Percentiles rank a stretch among this genome's conserved stretches.
Evolutionary conservation across 2,797 vertebrate genomes (phyloP).

Genomic region (Eulemur coronatus): DNA sequence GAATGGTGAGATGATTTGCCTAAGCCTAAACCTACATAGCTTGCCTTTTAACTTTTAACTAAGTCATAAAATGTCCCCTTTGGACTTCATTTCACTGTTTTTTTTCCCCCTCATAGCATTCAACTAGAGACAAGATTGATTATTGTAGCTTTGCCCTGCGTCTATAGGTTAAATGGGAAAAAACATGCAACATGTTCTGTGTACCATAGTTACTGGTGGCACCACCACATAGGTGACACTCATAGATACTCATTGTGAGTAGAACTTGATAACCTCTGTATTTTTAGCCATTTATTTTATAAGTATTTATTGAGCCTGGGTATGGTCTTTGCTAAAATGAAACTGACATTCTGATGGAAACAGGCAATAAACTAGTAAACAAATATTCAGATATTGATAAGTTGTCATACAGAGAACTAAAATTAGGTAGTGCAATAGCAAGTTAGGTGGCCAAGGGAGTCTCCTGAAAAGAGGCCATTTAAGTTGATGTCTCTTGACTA

Average conservation of each 20-base stretch:
- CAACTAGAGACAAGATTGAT: not conserved
- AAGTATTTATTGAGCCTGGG: not conserved
- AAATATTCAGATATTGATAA: not conserved
- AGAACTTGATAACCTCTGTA: not conserved
- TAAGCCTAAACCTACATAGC: not conserved
- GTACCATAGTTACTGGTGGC: not conserved
- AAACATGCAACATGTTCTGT: not conserved
- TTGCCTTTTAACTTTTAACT: not conserved
- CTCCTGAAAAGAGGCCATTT: not conserved
- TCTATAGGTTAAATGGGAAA: not conserved
- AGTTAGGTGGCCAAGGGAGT: not conserved
- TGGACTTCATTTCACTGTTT: not conserved
- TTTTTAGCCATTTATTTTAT: not conserved
- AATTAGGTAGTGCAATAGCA: not conserved
- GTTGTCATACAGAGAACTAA: not conserved
- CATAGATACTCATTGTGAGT: not conserved
- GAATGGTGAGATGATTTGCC: not conserved
- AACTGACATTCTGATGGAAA: not conserved
- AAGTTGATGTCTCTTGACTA: not conserved
- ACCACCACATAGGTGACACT: not conserved
- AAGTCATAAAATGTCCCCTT: not conserved
- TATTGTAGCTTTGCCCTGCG: not conserved
- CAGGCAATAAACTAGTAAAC: not conserved
- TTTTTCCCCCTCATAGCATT: not conserved
- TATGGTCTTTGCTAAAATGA: not conserved